Base-by-base conservation (phyloP, 2,888 invertebrate species). In the Ophion slaviceki region DNA sequence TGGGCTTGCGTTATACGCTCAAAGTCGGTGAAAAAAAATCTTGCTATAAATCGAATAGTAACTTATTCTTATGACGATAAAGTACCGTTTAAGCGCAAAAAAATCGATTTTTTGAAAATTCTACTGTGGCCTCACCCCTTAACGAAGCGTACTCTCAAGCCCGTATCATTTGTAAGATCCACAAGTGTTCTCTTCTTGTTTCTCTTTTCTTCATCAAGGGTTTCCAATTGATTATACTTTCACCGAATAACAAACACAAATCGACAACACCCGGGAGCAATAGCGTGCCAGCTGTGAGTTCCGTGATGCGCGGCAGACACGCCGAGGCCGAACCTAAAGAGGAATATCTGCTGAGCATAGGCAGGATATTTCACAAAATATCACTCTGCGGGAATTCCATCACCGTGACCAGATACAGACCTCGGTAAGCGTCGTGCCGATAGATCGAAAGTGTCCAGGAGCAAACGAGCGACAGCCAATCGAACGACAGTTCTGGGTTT, bases 281-380 rank as follows among this genome's bases (percentile, higher is more conserved):
- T 86, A 77, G 88, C 3, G 89, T 87, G 8, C 90, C 92, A 24
- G 87, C 92, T 4, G 92, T 93, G 86, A 93, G 93, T 87, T 92
- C 93, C 0, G 91, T 94, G 17, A 94, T 94, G 89, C 90, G 94
- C n/a, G 92, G 93, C 11, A 90, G 94, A 74, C 92, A 92, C 83
- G 90, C 92, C 2, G 95, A 95, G 77, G 92, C 94, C 2, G 95
- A 95, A 85, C 94, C 94, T 2, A 95, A 96, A 17, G 97, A 97
- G 91, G 97, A 97, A 89, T 98, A 97, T 94, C 95, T 97, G 82
- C 95, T 99, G 67, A 99, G 99, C 84, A 99, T 99, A 90, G 99
- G 99, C 2, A 95, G 99, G 87, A 97, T 99, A 92, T 99, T 99
- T 94, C 99, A 99, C 93, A 97, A 97, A 92, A 96, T 99, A 87